A percentile compares a stretch with the other conserved stretches of the same genome.
Evolutionary conservation across 2,113 vertebrate species (phyloP).

Genomic region (Arenaria interpres): DNA sequence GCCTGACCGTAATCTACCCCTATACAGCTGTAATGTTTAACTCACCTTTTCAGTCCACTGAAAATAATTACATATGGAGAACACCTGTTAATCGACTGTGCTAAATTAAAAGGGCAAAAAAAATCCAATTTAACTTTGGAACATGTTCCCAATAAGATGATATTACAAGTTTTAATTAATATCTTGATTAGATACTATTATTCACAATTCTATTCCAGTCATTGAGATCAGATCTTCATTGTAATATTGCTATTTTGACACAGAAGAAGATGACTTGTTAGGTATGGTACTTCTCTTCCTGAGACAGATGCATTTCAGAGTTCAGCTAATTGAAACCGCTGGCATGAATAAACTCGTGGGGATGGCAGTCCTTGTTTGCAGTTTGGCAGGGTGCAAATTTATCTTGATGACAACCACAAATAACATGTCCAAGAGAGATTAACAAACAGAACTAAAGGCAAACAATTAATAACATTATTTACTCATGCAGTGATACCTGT

Average conservation of each 20-base stretch:
- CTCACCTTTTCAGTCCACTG: constrained; percentile 4
- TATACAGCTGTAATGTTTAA: neutral
- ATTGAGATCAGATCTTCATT: neutral
- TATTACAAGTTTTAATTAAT: constrained; percentile 67
- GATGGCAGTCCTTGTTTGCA: constrained; percentile 4
- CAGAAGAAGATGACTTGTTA: neutral
- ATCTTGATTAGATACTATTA: constrained; percentile 49
- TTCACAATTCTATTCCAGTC: constrained; percentile 6
- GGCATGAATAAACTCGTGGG: neutral
- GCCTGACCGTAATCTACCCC: neutral
- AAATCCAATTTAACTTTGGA: constrained; percentile 43
- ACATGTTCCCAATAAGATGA: constrained; percentile 22
- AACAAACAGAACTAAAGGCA: constrained; percentile 21
- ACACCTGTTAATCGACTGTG: constrained; percentile 52
- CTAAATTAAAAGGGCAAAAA: constrained; percentile 41
- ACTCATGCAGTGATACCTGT: neutral
- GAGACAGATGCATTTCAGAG: neutral
- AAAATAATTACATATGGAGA: constrained; percentile 56
- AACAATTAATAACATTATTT: constrained; percentile 36
- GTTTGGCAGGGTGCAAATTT: constrained; percentile 2
- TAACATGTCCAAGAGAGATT: constrained; percentile 5
- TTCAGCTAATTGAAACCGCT: constrained; percentile 18
- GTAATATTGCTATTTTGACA: constrained; percentile 10
- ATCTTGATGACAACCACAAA: constrained; percentile 28
- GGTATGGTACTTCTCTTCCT: neutral